phyloP scores from a whole-genome alignment of 2,113 vertebrate genomes.

The Stegostoma tigrinum region DNA sequence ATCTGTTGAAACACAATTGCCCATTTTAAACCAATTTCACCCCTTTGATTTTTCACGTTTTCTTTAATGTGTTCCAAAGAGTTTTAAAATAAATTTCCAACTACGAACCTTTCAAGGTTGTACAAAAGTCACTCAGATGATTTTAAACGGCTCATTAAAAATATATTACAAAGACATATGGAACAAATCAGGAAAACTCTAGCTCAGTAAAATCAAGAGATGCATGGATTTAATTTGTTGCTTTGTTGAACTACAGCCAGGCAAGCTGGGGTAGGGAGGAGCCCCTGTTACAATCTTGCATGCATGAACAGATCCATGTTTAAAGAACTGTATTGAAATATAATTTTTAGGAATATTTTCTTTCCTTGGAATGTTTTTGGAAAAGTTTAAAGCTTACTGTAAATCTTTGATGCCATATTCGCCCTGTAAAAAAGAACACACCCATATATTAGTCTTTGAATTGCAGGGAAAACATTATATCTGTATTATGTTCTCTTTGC shows the following conservation, averaged over 20 bases:
- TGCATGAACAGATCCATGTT: not conserved
- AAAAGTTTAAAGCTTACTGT: not conserved
- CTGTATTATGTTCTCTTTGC: not conserved
- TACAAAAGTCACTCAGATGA: not conserved
- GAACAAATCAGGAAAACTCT: not conserved
- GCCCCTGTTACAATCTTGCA: not conserved
- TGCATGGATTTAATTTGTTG: not conserved
- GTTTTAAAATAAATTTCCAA: not conserved
- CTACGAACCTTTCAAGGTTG: not conserved
- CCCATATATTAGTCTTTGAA: not conserved
- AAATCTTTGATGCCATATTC: not conserved
- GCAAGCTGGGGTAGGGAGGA: not conserved
- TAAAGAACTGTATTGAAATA: not conserved
- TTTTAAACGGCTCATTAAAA: not conserved
- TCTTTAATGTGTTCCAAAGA: not conserved
- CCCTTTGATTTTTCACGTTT: not conserved
- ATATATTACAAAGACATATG: not conserved
- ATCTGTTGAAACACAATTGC: not conserved
- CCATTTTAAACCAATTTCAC: not conserved
- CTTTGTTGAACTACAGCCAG: not conserved
- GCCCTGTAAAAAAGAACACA: not conserved
- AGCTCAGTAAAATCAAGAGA: not conserved
- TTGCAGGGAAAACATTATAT: not conserved
- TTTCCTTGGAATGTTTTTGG: not conserved
- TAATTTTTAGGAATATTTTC: not conserved